Evolutionary conservation across 2,797 vertebrate genomes (phyloP), one percentile per base, ranked within the genome.

Genomic region (Enteromius trimaculatus): DNA sequence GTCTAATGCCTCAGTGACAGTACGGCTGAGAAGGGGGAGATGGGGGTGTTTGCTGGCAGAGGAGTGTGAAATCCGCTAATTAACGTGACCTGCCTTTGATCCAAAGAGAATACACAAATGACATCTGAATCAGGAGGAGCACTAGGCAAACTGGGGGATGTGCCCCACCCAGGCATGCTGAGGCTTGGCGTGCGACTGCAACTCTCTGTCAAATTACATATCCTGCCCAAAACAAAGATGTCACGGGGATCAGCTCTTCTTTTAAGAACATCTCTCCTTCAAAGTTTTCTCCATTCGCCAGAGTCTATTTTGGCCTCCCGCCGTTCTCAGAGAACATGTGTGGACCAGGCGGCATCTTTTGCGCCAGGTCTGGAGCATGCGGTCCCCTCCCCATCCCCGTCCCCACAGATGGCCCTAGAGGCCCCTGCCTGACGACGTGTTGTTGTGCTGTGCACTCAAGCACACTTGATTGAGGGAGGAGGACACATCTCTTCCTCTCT

Each of bases 1-100:
- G 90, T 93, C 89, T 89, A 82, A 80, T 88, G 77, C 82, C 87
- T 88, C 80, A 82, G 87, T 91, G 90, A 91, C 91, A 89, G 89
- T 81, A 71, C 29, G 84, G 87, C 83, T 81, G 78, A 87, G 84
- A 71, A 74, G 34, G 84, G 60, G 39, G 76, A 23, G 69, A 26
- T 23, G 31, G 74, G 87, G 85, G 83, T 87, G 79, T 84, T 14
- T 88, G 86, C 81, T 90, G 87, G 92, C 89, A 92, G 87, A 92
- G 68, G 83, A 91, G 91, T 92, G 91, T 92, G 89, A 93, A 93
- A 93, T 93, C 88, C 70, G 82, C 90, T 93, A 93, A 94, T 95
- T 94, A 94, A 92, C 89, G 90, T 93, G 92, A 94, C 92, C 92
- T 94, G 92, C 91, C 91, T 93, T 91, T 92, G 91, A 94, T 94